These are phyloP conservation scores for Leucopternis melanops DNA, from an alignment of 2,113 vertebrate genomes.

Conservation along the genomic window DNA sequence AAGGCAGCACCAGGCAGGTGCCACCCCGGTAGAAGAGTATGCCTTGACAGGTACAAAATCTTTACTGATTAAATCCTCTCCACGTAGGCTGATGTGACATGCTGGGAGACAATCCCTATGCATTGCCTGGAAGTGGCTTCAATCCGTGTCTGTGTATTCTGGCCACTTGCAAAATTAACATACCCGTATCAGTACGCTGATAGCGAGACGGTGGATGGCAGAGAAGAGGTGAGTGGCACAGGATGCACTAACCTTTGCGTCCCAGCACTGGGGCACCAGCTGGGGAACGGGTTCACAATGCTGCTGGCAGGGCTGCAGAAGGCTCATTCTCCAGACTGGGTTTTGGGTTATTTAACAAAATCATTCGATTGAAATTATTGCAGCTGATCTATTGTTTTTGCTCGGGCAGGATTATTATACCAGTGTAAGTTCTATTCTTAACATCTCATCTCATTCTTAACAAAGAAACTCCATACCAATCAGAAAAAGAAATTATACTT, in stretches of 20 bases:
- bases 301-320: not conserved
- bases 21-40: not conserved
- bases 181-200: accelerated
- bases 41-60: not conserved
- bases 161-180: not conserved
- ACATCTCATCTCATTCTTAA: not conserved
- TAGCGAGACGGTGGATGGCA: not conserved
- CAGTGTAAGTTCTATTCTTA: not conserved
- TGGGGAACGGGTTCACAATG: not conserved
- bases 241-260: not conserved
- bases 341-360: not conserved
- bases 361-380: accelerated
- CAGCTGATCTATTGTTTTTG: not conserved
- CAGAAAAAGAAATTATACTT: constrained; percentile 59
- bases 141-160: not conserved
- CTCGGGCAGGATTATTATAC: not conserved
- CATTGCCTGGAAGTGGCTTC: not conserved
- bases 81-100: accelerated
- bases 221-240: not conserved
- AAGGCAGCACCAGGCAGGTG: not conserved
- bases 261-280: not conserved
- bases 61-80: not conserved
- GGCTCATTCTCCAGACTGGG: not conserved
- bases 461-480: not conserved
- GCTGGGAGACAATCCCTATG: not conserved